Evolutionary conservation across 2,797 vertebrate genomes (phyloP).

Genomic region (Nasua narica): DNA sequence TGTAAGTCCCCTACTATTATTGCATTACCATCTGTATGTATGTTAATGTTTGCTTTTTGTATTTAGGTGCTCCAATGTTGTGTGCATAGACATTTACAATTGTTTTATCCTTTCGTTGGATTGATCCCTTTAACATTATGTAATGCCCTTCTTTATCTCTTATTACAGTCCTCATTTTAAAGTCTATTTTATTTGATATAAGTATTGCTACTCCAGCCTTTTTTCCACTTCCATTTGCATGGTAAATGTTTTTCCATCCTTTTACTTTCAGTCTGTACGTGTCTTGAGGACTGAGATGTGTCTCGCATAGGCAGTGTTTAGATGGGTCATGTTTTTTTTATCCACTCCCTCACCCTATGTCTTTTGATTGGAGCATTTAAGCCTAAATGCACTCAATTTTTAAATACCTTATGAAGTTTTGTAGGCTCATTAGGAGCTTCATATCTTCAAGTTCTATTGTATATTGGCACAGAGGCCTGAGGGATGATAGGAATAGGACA

Average conservation of each 20-base stretch:
- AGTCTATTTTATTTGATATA: not conserved
- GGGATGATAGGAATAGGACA: not conserved
- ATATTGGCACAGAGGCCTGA: not conserved
- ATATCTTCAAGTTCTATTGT: not conserved
- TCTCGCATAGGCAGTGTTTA: not conserved
- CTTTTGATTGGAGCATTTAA: not conserved
- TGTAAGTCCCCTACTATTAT: not conserved
- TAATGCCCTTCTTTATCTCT: not conserved
- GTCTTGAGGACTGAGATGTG: not conserved
- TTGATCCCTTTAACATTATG: not conserved
- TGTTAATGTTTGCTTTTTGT: not conserved
- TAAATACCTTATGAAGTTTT: not conserved
- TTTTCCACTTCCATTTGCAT: not conserved
- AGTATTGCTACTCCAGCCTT: not conserved
- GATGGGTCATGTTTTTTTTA: not conserved
- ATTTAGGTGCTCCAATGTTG: not conserved
- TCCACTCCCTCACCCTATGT: not conserved
- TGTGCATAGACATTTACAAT: not conserved
- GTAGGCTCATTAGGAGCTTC: not conserved
- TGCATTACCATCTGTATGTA: not conserved
- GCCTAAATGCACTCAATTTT: not conserved
- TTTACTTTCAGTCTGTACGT: not conserved
- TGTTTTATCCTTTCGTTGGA: not conserved
- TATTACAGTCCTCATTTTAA: not conserved
- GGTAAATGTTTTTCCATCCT: not conserved